phyloP scores from a whole-genome alignment of 2,797 vertebrate species.

The Premnoplex brunnescens region DNA sequence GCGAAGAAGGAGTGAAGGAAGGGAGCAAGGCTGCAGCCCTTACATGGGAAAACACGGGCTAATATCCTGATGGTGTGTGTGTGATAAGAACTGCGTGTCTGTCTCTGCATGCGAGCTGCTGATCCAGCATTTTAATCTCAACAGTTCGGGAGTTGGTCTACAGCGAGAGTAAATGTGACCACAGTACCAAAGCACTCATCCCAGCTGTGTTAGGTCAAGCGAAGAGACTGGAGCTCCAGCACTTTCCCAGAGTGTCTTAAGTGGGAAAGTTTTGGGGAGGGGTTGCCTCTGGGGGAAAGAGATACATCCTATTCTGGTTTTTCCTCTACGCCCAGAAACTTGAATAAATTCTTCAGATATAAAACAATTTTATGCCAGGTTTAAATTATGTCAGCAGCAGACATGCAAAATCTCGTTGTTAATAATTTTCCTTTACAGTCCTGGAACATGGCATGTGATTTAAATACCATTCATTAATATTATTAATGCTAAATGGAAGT shows the following conservation, averaged over 20 bases:
- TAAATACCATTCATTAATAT: constrained; percentile 43
- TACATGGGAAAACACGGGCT: not conserved
- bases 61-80: not conserved
- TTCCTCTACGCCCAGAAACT: not conserved
- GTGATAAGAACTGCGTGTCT: not conserved
- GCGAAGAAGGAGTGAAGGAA: not conserved
- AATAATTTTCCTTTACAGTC: constrained; percentile 25
- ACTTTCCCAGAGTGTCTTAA: not conserved
- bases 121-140: constrained; percentile 30
- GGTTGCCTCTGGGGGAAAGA: not conserved
- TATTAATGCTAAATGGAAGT: constrained; percentile 44
- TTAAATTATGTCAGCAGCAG: constrained; percentile 45
- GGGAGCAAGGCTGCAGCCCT: not conserved
- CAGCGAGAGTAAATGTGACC: not conserved
- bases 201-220: not conserved
- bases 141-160: not conserved
- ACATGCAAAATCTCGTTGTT: constrained; percentile 25
- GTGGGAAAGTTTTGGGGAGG: constrained; percentile 13
- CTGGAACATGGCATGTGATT: not conserved
- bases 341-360: constrained; percentile 24
- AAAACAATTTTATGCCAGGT: constrained; percentile 35
- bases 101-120: not conserved
- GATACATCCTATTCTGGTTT: not conserved
- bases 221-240: not conserved
- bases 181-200: not conserved